These are phyloP conservation scores for Apis florea DNA, from an alignment of 1,140 invertebrate species.

Conservation along the genomic window DNA sequence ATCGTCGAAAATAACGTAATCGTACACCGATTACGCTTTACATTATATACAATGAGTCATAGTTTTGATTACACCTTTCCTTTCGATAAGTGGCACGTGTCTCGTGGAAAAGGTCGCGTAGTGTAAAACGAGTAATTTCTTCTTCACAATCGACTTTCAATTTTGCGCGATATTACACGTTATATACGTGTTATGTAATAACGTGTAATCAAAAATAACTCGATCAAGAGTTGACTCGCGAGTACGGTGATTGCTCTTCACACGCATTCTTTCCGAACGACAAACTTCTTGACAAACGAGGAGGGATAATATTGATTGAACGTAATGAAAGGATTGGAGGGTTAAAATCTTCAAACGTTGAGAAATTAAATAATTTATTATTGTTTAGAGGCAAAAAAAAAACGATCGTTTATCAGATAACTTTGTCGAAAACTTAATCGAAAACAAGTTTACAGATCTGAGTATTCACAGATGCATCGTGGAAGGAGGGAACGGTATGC, in stretches of 20 bases:
- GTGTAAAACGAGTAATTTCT: not conserved
- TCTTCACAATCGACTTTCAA: not conserved
- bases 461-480: not conserved
- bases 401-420: too few relatives aligned
- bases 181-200: not conserved
- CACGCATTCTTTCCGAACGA: not conserved
- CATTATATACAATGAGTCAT: constrained; percentile 2
- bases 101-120: not conserved
- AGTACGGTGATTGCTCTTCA: not conserved
- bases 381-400: too few relatives aligned
- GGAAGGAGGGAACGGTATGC: not conserved
- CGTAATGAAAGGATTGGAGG: not conserved
- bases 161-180: not conserved
- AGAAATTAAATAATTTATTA: not conserved
- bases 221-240: not conserved
- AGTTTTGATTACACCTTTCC: not conserved
- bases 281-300: too few relatives aligned
- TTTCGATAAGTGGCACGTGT: not conserved
- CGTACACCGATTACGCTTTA: not conserved
- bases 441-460: not conserved
- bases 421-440: not conserved
- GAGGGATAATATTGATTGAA: not conserved
- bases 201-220: constrained; percentile 12
- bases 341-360: too few relatives aligned
- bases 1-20: not conserved